Evolutionary conservation across 2,888 invertebrate genomes (phyloP).

Genomic region (Polydrusus pterygomalis): DNA sequence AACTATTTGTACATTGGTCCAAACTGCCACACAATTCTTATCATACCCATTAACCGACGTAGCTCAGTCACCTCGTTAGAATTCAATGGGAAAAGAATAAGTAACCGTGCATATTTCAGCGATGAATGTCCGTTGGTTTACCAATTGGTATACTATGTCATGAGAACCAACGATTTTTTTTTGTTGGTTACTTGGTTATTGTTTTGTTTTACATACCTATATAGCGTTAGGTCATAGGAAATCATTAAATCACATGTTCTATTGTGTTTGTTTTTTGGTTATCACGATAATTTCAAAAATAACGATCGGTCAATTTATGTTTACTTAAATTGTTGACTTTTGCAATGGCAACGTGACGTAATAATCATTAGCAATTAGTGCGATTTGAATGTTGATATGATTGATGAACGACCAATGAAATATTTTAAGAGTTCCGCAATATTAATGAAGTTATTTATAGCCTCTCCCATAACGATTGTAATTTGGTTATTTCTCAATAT

Average conservation of each 20-base stretch:
- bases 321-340: slow-evolving; percentile 1
- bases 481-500: background rate
- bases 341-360: background rate
- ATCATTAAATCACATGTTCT: slow-evolving; percentile 6
- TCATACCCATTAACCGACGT: slow-evolving; percentile 3
- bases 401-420: background rate
- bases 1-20: no score
- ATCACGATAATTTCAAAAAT: background rate
- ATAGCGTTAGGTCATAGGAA: slow-evolving; percentile 15
- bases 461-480: background rate
- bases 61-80: slow-evolving; percentile 1
- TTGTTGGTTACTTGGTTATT: slow-evolving; percentile 20
- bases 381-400: background rate
- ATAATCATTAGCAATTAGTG: background rate
- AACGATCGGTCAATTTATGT: background rate
- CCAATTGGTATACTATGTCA: background rate
- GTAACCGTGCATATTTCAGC: slow-evolving; percentile 32
- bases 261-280: background rate
- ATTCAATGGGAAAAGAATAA: slow-evolving; percentile 28
- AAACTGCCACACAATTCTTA: background rate
- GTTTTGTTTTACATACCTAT: slow-evolving; percentile 11
- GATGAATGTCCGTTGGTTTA: slow-evolving; percentile 25
- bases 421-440: no score
- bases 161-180: slow-evolving; percentile 8
- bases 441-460: background rate